Conservation (phyloP, 2,113 vertebrate species). For the Halcyon senegalensis region DNA sequence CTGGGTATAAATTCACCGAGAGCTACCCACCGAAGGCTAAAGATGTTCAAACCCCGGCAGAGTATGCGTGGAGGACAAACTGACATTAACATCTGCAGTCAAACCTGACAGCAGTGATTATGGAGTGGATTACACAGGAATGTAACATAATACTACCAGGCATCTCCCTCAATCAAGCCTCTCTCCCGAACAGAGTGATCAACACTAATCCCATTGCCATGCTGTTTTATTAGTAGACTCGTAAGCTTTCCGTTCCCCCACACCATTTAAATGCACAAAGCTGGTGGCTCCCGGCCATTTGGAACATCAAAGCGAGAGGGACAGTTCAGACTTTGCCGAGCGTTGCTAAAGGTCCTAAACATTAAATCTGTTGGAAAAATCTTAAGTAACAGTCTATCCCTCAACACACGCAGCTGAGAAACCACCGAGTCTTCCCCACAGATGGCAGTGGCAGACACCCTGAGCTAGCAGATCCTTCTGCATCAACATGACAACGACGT, state of each 20-base stretch:
- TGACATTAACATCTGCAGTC: neutral
- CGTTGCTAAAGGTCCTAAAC: neutral
- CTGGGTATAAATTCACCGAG: neutral
- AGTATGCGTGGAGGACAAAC: neutral
- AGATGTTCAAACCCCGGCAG: fast-evolving
- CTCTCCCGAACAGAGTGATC: neutral
- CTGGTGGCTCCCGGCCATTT: neutral
- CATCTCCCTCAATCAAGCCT: neutral
- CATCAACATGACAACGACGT: neutral
- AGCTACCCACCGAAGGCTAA: neutral
- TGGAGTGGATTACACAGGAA: neutral
- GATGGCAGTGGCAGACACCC: neutral
- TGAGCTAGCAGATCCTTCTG: neutral
- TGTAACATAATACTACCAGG: neutral
- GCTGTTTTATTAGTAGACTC: neutral
- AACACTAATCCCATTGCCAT: neutral
- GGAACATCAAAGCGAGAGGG: neutral
- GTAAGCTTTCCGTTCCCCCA: neutral
- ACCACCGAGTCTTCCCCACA: neutral
- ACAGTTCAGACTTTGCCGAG: neutral
- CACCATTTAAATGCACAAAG: neutral
- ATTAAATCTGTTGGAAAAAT: neutral
- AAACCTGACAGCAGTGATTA: neutral
- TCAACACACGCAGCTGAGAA: neutral
- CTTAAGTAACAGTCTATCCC: neutral